Evolutionary conservation across 2,888 invertebrate species (phyloP).

Genomic region (Lissonota sp.): DNA sequence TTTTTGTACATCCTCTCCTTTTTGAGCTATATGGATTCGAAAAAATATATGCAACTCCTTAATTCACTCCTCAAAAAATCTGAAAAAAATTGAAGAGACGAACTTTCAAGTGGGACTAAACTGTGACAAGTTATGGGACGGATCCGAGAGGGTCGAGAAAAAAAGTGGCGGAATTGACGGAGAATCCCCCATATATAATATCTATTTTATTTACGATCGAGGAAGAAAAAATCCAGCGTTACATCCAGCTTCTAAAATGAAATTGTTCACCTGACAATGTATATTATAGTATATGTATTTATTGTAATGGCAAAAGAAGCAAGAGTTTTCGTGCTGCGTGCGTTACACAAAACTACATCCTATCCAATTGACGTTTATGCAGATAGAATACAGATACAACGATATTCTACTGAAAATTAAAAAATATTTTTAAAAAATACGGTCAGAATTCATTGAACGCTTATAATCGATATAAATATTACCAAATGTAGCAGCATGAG

Average conservation of each 20-base stretch:
- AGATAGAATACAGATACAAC: slow-evolving; percentile 29
- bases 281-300: no score
- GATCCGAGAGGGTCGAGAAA: not conserved
- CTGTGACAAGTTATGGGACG: not conserved
- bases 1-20: no score
- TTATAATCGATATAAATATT: slow-evolving; percentile 24
- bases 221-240: no score
- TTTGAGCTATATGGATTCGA: no score
- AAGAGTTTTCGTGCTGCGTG: slow-evolving; percentile 53
- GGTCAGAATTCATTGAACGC: slow-evolving; percentile 7
- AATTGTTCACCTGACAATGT: no score
- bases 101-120: not conserved
- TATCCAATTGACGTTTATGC: slow-evolving; percentile 33
- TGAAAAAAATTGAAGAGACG: not conserved
- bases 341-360: slow-evolving; percentile 50
- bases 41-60: no score
- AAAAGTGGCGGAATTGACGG: no score
- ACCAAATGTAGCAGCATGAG: slow-evolving; percentile 54
- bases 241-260: no score
- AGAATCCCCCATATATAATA: no score
- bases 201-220: no score
- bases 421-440: slow-evolving; percentile 16
- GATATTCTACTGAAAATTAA: not conserved
- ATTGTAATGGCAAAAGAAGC: slow-evolving; percentile 24
- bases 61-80: not conserved